Base-by-base conservation (phyloP, 1,140 invertebrate species). In the Dendroctonus ponderosae region DNA sequence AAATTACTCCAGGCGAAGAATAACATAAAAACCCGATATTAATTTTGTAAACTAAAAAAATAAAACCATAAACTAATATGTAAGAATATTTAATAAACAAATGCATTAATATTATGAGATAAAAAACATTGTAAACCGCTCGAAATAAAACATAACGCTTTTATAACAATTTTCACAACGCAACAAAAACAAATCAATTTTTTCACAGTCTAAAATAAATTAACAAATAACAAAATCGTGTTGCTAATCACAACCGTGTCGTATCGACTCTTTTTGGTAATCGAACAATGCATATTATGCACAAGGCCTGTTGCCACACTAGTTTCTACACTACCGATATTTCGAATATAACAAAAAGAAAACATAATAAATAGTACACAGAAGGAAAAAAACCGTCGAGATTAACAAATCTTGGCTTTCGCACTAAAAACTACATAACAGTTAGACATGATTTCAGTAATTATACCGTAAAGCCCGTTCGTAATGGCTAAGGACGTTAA, bases 351-450 rank as follows among this genome's bases (percentile, higher is more conserved):
- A n/a, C 51, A 53, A 15, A 26, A 53, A 53, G n/a, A 26, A 12
- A 44, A 58, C 14, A 7, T 14, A 58, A 44, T 43, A 42, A 44
- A 58, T 42, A 44, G 12, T 14, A 26, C 26, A 26, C 26, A 26
- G 26, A 26, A 26, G 26, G 26, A 58, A 54, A 37, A 15, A 56
- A 58, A 58, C 43, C 42, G 46, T 44, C 41, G 46, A 44, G 12
- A 58, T 14, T 58, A 42, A 44, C 56, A 43, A 58, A 58, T 42
- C 43, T 7, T 7, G 46, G 8, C 8, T 42, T 42, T 14, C 41
- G 12, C 38, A 44, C 56, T 42, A 42, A 58, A 44, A 58, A 44
- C 56, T 58, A 58, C 56, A 58, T 58, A 58, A 58, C 56, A 58
- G 26, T 58, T 58, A 58, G 26, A 58, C 40, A 15, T 8, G 46